phyloP scores from a whole-genome alignment of 2,797 vertebrate species.

The Pseudochaenichthys georgianus region DNA sequence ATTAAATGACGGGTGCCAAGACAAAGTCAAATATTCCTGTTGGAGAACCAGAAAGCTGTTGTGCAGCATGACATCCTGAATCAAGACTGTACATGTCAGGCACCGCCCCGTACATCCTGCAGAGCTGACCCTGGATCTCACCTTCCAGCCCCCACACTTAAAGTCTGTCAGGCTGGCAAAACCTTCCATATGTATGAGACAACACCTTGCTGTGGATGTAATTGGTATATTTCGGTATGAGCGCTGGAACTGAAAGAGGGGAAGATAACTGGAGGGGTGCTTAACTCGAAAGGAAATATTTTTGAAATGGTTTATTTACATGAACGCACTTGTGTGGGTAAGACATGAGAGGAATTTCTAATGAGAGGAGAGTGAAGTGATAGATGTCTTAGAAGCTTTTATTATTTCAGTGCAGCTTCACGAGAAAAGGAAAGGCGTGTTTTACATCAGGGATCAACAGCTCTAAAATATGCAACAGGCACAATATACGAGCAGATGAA shows the following conservation, averaged over 20 bases:
- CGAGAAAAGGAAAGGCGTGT: constrained; percentile 1
- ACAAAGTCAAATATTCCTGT: constrained; percentile 33
- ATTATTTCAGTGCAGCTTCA: constrained; percentile 18
- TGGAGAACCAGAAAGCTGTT: constrained; percentile 36
- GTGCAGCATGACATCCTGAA: constrained; percentile 34
- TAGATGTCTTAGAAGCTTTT: constrained; percentile 11
- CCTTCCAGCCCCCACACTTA: constrained; percentile 19
- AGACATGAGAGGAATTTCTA: constrained; percentile 26
- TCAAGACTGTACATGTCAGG: constrained; percentile 44
- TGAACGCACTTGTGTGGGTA: background rate
- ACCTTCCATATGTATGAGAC: constrained; percentile 53
- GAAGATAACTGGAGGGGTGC: constrained; percentile 12
- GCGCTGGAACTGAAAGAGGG: constrained; percentile 20
- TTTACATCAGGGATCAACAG: constrained; percentile 15
- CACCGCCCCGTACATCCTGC: constrained; percentile 11
- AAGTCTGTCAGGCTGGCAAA: constrained; percentile 31
- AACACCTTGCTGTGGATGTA: constrained; percentile 53
- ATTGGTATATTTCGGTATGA: constrained; percentile 41
- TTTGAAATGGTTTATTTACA: constrained; percentile 23
- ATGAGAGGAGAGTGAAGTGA: background rate
- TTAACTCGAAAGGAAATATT: constrained; percentile 35
- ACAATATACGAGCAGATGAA: constrained; percentile 18
- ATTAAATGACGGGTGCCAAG: background rate
- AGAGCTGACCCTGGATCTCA: constrained; percentile 34
- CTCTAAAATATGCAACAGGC: constrained; percentile 41